Conservation (phyloP, 2,888 invertebrate genomes). For the Galeopsomyia nigrocyanea region DNA sequence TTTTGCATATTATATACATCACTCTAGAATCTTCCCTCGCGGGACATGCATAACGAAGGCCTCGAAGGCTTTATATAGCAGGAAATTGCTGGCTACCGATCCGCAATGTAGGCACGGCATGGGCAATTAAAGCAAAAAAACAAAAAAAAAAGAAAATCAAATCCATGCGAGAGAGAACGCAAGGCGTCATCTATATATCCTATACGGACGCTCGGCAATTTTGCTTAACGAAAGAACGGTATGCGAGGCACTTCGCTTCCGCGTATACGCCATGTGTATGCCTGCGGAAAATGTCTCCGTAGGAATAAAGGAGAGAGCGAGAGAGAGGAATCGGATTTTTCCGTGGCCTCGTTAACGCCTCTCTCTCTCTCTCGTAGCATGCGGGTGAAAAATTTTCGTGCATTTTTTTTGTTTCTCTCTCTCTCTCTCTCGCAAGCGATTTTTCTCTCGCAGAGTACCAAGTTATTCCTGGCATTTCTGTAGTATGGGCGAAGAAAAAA, state of each 20-base stretch:
- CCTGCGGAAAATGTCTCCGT: no score
- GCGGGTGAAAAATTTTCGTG: no score
- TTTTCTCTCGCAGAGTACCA: no score
- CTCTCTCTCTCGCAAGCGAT: no score
- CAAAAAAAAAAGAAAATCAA: not conserved
- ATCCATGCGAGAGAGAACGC: not conserved
- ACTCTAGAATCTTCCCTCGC: not conserved
- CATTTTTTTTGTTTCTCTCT: no score
- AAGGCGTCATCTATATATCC: not conserved
- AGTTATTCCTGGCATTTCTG: no score
- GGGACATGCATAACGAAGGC: no score
- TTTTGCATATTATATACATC: slow-evolving; percentile 16
- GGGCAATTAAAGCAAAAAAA: not conserved
- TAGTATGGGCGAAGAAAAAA: no score
- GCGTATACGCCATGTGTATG: not conserved
- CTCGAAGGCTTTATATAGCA: not conserved
- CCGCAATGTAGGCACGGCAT: slow-evolving; percentile 7
- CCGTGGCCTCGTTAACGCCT: not conserved
- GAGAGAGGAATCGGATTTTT: slow-evolving; percentile 13
- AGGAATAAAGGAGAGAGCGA: no score
- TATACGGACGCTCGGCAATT: not conserved
- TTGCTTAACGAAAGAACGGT: slow-evolving; percentile 8
- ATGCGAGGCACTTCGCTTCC: slow-evolving; percentile 21
- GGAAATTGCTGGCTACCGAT: slow-evolving; percentile 12
- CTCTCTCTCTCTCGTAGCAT: no score